Evolutionary conservation across 2,797 vertebrate genomes (phyloP).

Genomic region (Siniperca obscura): DNA sequence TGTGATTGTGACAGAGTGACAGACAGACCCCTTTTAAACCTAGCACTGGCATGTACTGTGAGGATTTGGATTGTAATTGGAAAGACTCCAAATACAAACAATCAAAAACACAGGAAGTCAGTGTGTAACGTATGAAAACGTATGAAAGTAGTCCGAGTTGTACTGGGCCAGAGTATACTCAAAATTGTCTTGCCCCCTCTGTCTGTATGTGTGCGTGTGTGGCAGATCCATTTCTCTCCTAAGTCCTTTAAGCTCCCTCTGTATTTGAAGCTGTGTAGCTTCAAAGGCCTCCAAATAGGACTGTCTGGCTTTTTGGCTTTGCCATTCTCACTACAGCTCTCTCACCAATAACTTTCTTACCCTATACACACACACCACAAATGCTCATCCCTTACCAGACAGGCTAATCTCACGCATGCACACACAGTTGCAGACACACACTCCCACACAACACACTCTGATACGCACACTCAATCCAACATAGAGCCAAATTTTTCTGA

Average conservation of each 20-base stretch:
- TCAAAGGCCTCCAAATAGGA: conserved; percentile 60
- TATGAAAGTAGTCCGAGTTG: not conserved
- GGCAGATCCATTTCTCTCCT: conserved; percentile 35
- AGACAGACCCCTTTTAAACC: not conserved
- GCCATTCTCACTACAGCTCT: conserved; percentile 49
- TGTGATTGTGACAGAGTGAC: not conserved
- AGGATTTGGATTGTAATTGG: not conserved
- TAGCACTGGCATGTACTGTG: not conserved
- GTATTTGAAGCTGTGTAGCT: conserved; percentile 56
- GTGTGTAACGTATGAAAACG: not conserved
- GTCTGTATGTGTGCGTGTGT: conserved; percentile 11
- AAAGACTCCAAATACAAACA: not conserved
- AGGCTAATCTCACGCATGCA: conserved; percentile 46
- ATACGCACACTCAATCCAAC: conserved; percentile 52
- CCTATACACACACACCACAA: conserved; percentile 13
- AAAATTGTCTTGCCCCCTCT: not conserved
- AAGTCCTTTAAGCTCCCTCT: conserved; percentile 54
- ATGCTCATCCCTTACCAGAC: conserved; percentile 22
- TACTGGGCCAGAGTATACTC: conserved; percentile 1
- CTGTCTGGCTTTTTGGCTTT: conserved; percentile 59
- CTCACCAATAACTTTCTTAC: conserved; percentile 48
- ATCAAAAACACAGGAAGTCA: not conserved
- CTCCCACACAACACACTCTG: conserved; percentile 31
- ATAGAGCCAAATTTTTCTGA: conserved; percentile 60
- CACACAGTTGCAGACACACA: conserved; percentile 30